Percentiles rank a stretch among this genome's conserved stretches.
These are phyloP conservation scores for Lepidotrigona ventralis DNA, from an alignment of 1,140 invertebrate species.

Conservation along the genomic window DNA sequence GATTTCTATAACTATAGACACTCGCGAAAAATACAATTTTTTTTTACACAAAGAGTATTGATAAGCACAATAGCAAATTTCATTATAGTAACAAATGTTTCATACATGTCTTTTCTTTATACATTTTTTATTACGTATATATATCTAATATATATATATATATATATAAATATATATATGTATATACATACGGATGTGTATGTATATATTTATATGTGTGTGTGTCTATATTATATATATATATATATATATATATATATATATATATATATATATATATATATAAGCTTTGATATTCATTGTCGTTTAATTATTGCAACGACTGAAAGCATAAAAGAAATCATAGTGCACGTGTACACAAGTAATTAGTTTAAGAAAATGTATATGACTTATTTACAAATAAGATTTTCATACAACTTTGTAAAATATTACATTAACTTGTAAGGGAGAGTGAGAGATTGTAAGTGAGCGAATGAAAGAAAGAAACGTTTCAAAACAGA, in stretches of 20 bases:
- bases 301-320: conserved; percentile 2
- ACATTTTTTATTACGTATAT: conserved; percentile 4
- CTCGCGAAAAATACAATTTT: conserved; percentile 2
- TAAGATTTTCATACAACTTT: conserved; percentile 54
- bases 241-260: conserved; percentile 12
- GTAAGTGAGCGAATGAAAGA: background rate
- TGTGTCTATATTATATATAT: background rate
- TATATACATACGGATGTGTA: too few relatives aligned
- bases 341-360: conserved; percentile 57
- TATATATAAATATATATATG: background rate
- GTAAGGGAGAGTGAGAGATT: conserved; percentile 2
- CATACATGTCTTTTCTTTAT: background rate
- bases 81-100: background rate
- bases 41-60: background rate
- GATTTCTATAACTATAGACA: background rate
- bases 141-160: background rate
- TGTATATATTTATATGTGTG: background rate
- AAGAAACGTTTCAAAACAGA: conserved; percentile 14
- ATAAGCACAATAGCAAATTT: background rate
- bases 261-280: background rate
- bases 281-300: conserved; percentile 24
- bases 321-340: conserved; percentile 17
- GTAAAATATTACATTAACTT: conserved; percentile 58
- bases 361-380: conserved; percentile 56
- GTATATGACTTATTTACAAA: conserved; percentile 65